Conservation (phyloP, 2,113 vertebrate species). For the Corydoras maculifer region DNA sequence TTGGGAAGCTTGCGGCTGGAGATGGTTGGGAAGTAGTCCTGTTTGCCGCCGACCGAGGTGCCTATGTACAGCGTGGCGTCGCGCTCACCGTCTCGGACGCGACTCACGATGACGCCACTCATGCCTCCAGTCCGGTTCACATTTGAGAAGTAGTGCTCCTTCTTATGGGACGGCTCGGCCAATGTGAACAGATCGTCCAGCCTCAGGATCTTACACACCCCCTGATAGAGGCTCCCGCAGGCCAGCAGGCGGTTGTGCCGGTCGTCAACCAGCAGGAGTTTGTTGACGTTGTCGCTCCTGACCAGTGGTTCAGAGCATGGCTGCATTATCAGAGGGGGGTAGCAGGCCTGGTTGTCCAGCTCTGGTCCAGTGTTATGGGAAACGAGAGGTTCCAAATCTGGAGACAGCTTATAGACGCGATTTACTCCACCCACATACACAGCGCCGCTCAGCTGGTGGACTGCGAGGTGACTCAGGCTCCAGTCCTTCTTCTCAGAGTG, state of each 20-base stretch:
- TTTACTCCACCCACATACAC: slow-evolving; percentile 89
- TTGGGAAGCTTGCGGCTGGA: slow-evolving; percentile 90
- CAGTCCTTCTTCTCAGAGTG: slow-evolving; percentile 83
- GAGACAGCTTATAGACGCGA: slow-evolving; percentile 85
- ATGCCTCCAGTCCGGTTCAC: slow-evolving; percentile 87
- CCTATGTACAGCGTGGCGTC: slow-evolving; percentile 90
- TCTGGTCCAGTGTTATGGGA: slow-evolving; percentile 89
- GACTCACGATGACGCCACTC: slow-evolving; percentile 88
- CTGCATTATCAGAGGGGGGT: slow-evolving; percentile 90
- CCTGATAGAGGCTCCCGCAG: slow-evolving; percentile 93
- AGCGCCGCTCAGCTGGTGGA: slow-evolving; percentile 77
- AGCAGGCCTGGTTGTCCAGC: slow-evolving; percentile 93
- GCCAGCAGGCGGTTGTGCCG: slow-evolving; percentile 87
- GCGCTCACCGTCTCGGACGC: slow-evolving; percentile 45
- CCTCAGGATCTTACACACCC: slow-evolving; percentile 88
- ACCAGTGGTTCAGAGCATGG: slow-evolving; percentile 84
- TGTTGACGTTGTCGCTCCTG: slow-evolving; percentile 90
- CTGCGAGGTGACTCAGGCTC: slow-evolving; percentile 85
- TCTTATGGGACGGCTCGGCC: slow-evolving; percentile 90
- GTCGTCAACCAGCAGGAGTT: slow-evolving; percentile 87
- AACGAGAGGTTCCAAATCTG: slow-evolving; percentile 83
- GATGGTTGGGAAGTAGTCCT: slow-evolving; percentile 95
- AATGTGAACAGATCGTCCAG: slow-evolving; percentile 90
- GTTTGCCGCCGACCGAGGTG: slow-evolving; percentile 87
- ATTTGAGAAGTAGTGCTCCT: slow-evolving; percentile 93